A percentile compares a stretch with the other conserved stretches of the same genome.
phyloP scores from a whole-genome alignment of 1,140 invertebrate genomes.

The Drosophila seguyi region DNA sequence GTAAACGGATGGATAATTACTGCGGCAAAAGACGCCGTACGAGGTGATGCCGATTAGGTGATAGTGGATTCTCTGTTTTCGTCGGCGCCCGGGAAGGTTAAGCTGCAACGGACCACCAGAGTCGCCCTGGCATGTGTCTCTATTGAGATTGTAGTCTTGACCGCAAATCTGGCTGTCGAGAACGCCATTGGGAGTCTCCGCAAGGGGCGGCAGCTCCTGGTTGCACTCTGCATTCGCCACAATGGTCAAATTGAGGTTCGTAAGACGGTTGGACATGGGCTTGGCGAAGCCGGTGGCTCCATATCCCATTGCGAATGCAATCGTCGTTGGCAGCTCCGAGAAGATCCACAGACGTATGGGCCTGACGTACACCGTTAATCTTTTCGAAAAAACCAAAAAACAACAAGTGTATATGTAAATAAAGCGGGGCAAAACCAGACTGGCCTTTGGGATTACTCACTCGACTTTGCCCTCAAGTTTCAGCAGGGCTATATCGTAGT shows the following conservation, averaged over 20 bases:
- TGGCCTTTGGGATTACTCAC: constrained; percentile 48
- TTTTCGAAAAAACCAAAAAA: constrained; percentile 20
- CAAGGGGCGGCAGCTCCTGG: constrained; percentile 50
- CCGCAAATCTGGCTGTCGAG: constrained; percentile 75
- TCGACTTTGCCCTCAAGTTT: constrained; percentile 49
- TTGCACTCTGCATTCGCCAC: constrained; percentile 76
- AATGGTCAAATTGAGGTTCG: constrained; percentile 74
- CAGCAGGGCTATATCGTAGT: constrained; percentile 76
- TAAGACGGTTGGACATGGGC: constrained; percentile 71
- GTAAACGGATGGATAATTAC: constrained; percentile 86
- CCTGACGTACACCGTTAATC: constrained; percentile 70
- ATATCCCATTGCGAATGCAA: constrained; percentile 81
- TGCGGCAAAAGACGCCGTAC: constrained; percentile 83
- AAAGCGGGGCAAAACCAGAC: not conserved
- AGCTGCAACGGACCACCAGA: constrained; percentile 73
- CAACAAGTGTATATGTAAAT: not conserved
- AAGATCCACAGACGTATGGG: constrained; percentile 71
- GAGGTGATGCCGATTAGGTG: constrained; percentile 84
- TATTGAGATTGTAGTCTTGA: constrained; percentile 64
- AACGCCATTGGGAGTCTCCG: constrained; percentile 65
- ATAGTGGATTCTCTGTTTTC: constrained; percentile 61
- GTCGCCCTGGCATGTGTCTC: constrained; percentile 81
- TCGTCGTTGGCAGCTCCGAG: constrained; percentile 59
- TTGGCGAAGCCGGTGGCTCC: constrained; percentile 71
- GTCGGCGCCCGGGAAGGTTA: constrained; percentile 78